Conservation (phyloP, 2,888 invertebrate species). For the Lycia hirtaria region DNA sequence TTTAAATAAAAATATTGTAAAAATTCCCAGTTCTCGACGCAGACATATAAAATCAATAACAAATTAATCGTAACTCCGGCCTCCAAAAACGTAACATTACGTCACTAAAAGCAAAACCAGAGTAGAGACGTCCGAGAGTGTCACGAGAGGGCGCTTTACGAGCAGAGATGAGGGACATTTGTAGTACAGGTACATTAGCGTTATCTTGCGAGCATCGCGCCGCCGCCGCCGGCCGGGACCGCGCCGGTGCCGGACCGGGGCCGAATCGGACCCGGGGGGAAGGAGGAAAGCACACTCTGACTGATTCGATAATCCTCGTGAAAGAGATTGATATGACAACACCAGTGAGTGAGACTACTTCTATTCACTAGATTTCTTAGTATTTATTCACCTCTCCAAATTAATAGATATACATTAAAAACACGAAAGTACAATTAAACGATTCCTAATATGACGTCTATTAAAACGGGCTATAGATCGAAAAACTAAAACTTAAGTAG, state of each 20-base stretch:
- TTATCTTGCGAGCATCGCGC: slow-evolving; percentile 19
- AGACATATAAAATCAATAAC: background rate
- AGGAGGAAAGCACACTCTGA: background rate
- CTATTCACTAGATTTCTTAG: background rate
- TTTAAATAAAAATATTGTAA: too few species aligned
- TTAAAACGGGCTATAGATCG: too few species aligned
- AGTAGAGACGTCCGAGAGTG: slow-evolving; percentile 14
- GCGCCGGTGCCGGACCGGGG: background rate
- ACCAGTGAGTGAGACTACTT: background rate
- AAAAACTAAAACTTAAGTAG: too few species aligned
- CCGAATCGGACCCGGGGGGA: background rate
- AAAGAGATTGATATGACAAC: background rate
- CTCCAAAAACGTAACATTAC: slow-evolving; percentile 14
- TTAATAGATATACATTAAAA: too few species aligned
- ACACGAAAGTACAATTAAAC: background rate
- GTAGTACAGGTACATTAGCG: slow-evolving; percentile 52
- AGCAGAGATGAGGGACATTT: slow-evolving; percentile 43
- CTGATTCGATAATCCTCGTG: background rate
- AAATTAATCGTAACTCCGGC: background rate
- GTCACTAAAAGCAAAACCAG: slow-evolving; percentile 26
- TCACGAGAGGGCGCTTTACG: slow-evolving; percentile 17
- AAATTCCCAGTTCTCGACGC: background rate
- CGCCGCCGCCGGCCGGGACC: background rate
- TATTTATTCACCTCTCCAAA: too few species aligned
- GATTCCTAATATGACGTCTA: background rate